Conservation (phyloP, 2,888 invertebrate genomes). For the Zaprionus obscuricornis region DNA sequence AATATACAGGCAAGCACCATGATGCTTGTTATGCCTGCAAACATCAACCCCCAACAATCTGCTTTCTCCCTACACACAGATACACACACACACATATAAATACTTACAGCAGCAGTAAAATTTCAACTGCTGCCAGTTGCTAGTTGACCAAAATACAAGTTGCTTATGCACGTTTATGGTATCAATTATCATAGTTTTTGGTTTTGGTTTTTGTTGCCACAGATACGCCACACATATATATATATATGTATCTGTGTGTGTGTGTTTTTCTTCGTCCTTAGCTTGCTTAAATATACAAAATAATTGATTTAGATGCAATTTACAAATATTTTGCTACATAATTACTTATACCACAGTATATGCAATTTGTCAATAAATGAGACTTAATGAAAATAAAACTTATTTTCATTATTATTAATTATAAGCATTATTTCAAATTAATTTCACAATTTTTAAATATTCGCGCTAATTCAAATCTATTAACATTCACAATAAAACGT, state of each 20-base stretch:
- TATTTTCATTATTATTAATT: too few relatives aligned
- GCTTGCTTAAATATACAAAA: neutral
- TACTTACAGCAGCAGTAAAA: neutral
- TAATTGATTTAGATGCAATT: neutral
- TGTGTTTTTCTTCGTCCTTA: too few relatives aligned
- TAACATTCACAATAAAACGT: conserved; percentile 1
- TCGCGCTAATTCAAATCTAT: neutral
- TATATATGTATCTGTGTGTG: too few relatives aligned
- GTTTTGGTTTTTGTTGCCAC: neutral
- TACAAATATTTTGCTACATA: neutral
- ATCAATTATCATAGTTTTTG: conserved; percentile 20
- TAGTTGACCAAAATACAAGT: conserved; percentile 15
- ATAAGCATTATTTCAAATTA: too few relatives aligned
- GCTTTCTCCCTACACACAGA: too few relatives aligned
- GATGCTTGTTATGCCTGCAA: too few relatives aligned
- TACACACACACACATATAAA: conserved; percentile 1
- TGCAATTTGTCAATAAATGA: too few relatives aligned
- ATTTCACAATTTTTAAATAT: conserved; percentile 5
- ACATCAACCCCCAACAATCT: too few relatives aligned
- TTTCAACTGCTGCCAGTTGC: conserved; percentile 13
- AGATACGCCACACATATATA: too few relatives aligned
- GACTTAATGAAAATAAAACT: too few relatives aligned
- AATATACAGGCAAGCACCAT: too few relatives aligned
- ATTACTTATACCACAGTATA: too few relatives aligned
- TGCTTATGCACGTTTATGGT: conserved; percentile 17